Conservation (phyloP, 1,140 invertebrate genomes). For the Drosophila fuyamai region DNA sequence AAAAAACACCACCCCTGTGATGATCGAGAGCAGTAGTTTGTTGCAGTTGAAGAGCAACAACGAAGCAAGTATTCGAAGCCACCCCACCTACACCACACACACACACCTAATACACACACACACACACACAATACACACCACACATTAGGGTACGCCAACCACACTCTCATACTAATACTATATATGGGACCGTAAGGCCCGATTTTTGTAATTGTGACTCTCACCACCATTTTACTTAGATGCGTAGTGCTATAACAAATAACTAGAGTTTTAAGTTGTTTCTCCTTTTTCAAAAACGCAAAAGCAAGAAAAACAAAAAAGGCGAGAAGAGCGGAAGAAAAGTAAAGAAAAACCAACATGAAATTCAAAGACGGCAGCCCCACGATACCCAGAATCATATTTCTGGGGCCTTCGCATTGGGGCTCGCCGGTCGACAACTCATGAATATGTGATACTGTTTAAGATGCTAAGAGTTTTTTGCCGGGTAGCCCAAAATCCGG, state of each 20-base stretch:
- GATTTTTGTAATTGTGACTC: slow-evolving; percentile 77
- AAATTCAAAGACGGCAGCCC: slow-evolving; percentile 77
- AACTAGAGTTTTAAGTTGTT: slow-evolving; percentile 80
- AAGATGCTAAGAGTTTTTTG: slow-evolving; percentile 78
- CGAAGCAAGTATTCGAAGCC: slow-evolving; percentile 83
- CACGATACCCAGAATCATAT: slow-evolving; percentile 17
- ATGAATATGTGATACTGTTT: slow-evolving; percentile 84
- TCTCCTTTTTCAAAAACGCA: slow-evolving; percentile 72
- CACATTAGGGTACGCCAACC: slow-evolving; percentile 58
- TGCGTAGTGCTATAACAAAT: slow-evolving; percentile 79
- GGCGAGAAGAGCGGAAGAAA: slow-evolving; percentile 32
- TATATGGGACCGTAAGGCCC: slow-evolving; percentile 33
- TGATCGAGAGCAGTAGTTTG: slow-evolving; percentile 76
- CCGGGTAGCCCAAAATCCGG: slow-evolving; percentile 44
- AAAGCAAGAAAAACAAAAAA: slow-evolving; percentile 51
- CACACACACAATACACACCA: slow-evolving; percentile 36
- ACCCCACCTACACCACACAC: slow-evolving; percentile 75
- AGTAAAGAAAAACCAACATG: slow-evolving; percentile 66
- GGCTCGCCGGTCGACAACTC: slow-evolving; percentile 77
- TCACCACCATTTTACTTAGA: slow-evolving; percentile 83
- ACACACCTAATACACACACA: slow-evolving; percentile 45
- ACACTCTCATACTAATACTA: slow-evolving; percentile 68
- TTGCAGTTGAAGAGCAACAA: slow-evolving; percentile 73
- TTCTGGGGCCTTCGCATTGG: slow-evolving; percentile 34
- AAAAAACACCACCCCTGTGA: slow-evolving; percentile 53